Percentiles rank a stretch among this genome's conserved stretches.
Evolutionary conservation across 2,113 vertebrate species (phyloP).

Genomic region (Campylomormyrus numenius): DNA sequence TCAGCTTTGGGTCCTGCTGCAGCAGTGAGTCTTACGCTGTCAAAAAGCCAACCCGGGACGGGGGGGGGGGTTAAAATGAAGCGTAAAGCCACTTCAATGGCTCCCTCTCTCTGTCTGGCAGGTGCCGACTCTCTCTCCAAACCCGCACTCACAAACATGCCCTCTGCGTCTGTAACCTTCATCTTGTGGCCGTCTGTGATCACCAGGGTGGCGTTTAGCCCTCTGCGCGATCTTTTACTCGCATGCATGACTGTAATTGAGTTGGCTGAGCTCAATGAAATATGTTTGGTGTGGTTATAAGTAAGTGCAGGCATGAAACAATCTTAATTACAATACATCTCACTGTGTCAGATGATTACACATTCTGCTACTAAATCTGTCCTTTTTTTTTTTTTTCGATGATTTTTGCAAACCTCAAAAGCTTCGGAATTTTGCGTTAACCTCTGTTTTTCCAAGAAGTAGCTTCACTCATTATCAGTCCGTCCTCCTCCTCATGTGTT

Average conservation of each 20-base stretch:
- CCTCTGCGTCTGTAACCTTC: background rate
- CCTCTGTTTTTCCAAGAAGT: background rate
- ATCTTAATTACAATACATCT: background rate
- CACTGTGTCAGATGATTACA: background rate
- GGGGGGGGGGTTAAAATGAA: background rate
- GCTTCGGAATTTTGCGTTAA: background rate
- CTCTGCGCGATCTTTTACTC: conserved; percentile 5
- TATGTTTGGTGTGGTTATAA: conserved; percentile 1
- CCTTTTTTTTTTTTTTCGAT: background rate
- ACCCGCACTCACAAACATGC: background rate
- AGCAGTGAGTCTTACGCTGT: background rate
- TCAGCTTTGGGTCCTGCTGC: background rate
- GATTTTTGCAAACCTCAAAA: background rate
- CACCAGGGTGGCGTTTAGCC: background rate
- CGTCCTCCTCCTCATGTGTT: background rate
- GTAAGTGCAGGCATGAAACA: background rate
- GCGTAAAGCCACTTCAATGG: background rate
- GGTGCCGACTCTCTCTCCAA: background rate
- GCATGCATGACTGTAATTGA: background rate
- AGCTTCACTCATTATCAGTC: background rate
- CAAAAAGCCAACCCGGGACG: background rate
- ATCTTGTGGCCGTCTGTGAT: background rate
- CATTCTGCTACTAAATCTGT: conserved; percentile 2
- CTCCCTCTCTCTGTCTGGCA: background rate
- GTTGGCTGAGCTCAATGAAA: background rate